phyloP scores from a whole-genome alignment of 2,888 invertebrate genomes.

The Thysanoteuthis rhombus region DNA sequence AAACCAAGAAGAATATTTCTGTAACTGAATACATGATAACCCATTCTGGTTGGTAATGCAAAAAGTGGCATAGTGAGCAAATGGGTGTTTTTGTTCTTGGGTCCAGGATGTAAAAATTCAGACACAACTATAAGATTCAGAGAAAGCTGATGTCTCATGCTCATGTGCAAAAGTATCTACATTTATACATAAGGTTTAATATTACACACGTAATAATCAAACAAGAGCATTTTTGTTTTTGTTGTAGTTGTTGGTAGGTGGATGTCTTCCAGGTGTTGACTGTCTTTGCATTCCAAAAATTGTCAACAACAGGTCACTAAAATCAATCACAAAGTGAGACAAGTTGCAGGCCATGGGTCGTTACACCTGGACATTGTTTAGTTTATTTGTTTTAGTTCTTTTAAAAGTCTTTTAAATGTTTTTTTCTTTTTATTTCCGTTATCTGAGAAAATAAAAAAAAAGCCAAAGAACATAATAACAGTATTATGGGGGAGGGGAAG shows the following conservation, averaged over 20 bases:
- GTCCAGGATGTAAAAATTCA: neutral
- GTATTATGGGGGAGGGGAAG: neutral
- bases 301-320: neutral
- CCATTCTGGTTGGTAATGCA: neutral
- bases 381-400: neutral
- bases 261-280: neutral
- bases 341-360: neutral
- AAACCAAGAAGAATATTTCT: neutral
- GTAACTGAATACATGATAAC: neutral
- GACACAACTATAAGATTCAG: neutral
- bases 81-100: neutral
- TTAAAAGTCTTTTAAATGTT: neutral
- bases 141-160: conserved; percentile 12
- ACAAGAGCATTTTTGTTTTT: neutral
- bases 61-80: neutral
- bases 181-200: conserved; percentile 12
- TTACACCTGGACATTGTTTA: neutral
- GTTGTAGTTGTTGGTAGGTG: neutral
- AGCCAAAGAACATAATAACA: neutral
- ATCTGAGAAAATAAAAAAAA: neutral
- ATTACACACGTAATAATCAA: conserved; percentile 12
- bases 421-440: neutral
- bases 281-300: conserved; percentile 12
- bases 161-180: neutral
- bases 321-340: conserved; percentile 12